Evolutionary conservation across 2,888 invertebrate species (phyloP).

Genomic region (Aspidiotus rigidus): DNA sequence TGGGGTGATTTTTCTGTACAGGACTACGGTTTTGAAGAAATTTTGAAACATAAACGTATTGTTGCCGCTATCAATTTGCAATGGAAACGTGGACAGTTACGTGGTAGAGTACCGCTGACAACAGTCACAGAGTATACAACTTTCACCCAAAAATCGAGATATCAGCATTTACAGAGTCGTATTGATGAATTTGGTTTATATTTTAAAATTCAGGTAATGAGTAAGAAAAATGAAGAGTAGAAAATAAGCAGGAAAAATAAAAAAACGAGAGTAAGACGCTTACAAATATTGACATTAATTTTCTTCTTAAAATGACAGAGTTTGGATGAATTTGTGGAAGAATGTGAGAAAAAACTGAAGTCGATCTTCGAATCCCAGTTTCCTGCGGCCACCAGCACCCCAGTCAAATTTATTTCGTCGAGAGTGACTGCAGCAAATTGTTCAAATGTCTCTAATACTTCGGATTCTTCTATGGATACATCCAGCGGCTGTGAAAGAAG

Average conservation of each 20-base stretch:
- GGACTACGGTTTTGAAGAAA: conserved; percentile 47
- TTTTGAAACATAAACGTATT: conserved; percentile 51
- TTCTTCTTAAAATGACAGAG: background rate
- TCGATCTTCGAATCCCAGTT: background rate
- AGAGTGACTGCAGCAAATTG: background rate
- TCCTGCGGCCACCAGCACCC: background rate
- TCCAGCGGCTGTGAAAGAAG: background rate
- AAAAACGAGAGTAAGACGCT: background rate
- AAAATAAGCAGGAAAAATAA: background rate
- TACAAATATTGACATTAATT: background rate
- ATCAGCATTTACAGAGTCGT: background rate
- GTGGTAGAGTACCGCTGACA: conserved; percentile 50
- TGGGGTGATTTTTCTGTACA: conserved; percentile 33
- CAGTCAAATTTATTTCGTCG: background rate
- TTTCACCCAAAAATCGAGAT: conserved; percentile 42
- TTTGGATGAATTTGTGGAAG: conserved; percentile 7
- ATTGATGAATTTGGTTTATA: conserved; percentile 7
- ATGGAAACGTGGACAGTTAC: conserved; percentile 48
- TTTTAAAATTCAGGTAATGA: conserved; percentile 17
- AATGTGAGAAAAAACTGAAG: conserved; percentile 12
- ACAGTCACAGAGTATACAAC: conserved; percentile 54
- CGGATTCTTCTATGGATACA: no score
- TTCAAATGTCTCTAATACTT: no score
- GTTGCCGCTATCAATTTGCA: conserved; percentile 57
- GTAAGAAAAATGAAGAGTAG: background rate